These are phyloP conservation scores for Griposia aprilina DNA, from an alignment of 2,888 invertebrate genomes.

Conservation along the genomic window DNA sequence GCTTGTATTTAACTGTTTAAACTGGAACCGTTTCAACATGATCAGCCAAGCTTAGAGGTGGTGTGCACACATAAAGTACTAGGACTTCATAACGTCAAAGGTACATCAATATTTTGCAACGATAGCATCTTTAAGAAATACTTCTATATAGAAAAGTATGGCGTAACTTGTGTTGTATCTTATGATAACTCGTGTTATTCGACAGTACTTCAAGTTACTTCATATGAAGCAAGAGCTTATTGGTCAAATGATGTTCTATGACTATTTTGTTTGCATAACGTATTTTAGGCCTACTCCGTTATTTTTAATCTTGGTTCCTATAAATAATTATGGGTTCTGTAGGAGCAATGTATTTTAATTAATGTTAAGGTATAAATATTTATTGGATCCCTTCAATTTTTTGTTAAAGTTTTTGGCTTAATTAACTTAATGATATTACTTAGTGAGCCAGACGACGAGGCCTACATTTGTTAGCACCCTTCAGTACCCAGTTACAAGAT, in stretches of 20 bases:
- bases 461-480: no score
- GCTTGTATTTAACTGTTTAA: not conserved
- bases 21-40: conserved; percentile 13
- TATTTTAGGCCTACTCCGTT: conserved; percentile 17
- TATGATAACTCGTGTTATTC: conserved; percentile 8
- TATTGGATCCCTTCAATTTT: not conserved
- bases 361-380: not conserved
- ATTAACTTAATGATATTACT: not conserved
- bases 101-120: conserved; percentile 41
- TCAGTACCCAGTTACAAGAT: no score
- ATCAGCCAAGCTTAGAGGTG: conserved; percentile 1
- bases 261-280: conserved; percentile 37
- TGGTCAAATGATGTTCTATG: conserved; percentile 18
- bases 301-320: not conserved
- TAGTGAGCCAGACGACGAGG: no score
- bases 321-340: not conserved
- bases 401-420: not conserved
- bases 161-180: conserved; percentile 22
- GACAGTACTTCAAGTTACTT: conserved; percentile 22
- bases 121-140: conserved; percentile 23
- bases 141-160: conserved; percentile 4
- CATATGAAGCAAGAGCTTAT: conserved; percentile 31
- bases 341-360: not conserved
- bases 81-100: conserved; percentile 15
- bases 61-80: conserved; percentile 4